Evolutionary conservation across 2,888 invertebrate species (phyloP), one percentile per base, ranked within the genome.

Genomic region (Andrena camellia): DNA sequence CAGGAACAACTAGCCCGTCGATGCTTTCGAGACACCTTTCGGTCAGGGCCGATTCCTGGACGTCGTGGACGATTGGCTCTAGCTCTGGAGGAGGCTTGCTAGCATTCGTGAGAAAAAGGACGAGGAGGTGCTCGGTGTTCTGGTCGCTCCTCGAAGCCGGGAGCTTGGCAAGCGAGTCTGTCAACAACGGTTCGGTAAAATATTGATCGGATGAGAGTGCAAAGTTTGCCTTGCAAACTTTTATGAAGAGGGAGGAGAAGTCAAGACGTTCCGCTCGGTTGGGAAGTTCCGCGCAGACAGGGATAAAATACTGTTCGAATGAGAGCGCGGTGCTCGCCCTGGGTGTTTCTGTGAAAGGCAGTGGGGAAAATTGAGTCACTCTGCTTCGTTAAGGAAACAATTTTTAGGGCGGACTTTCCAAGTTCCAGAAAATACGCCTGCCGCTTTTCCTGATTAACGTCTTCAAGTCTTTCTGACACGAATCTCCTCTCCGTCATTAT

Each of bases 161-260:
- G 23, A 48, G 42, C 50, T 62, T 20, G 17, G 31, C 8, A 20
- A 71, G 60, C 20, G n/a, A 33, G 71, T 62, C 50, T 50, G 71
- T 71, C 71, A 71, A 71, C 71, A 71, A 50, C 50, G 71, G 48
- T 31, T 33, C 50, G 60, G 62, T 33, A 71, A 71, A 71, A 71
- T 62, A 71, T 71, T 70, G 70, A 70, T 70, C 70, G 71, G 62
- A 71, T 50, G 50, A 71, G 60, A 50, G 48, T 20, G 50, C 10
- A 48, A 62, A 71, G 42, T 71, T 71, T 71, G 62, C 62, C 31
- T 62, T 23, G 71, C 33, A 71, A 71, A 71, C 62, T 71, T 62
- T 71, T 62, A 60, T 42, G 62, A 71, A 35, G 71, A 50, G 71
- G 29, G 29, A 29, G 60, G 29, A 71, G 62, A 29, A 60, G 60